Conservation (phyloP, 2,113 vertebrate species). For the Oncorhynchus nerka region DNA sequence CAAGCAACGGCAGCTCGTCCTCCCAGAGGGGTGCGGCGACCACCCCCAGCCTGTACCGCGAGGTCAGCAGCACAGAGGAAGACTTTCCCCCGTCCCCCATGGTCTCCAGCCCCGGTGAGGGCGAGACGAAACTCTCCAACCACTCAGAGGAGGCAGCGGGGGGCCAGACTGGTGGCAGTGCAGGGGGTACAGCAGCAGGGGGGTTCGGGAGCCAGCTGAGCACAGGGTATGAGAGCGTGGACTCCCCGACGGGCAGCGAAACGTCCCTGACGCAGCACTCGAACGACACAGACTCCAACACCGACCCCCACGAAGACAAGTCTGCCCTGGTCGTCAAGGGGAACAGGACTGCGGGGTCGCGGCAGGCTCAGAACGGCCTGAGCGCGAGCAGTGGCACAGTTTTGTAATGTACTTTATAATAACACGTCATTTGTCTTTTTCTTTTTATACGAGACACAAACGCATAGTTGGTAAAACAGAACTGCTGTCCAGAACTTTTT, state of each 20-base stretch:
- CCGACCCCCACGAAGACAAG: conserved; percentile 95
- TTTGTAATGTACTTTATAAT: conserved; percentile 76
- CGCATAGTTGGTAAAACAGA: conserved; percentile 62
- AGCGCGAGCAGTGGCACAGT: conserved; percentile 77
- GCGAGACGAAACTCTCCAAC: conserved; percentile 91
- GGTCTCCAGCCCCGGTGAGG: conserved; percentile 85
- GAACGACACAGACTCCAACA: conserved; percentile 98
- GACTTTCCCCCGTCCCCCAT: conserved; percentile 90
- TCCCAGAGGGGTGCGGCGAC: conserved; percentile 83
- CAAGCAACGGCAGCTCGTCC: conserved; percentile 89
- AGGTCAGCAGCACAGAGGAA: conserved; percentile 89
- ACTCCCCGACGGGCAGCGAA: conserved; percentile 98
- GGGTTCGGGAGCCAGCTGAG: conserved; percentile 92
- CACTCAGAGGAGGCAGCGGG: conserved; percentile 92
- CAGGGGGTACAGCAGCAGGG: conserved; percentile 81
- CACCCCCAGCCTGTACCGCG: conserved; percentile 89
- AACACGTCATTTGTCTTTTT: conserved; percentile 37
- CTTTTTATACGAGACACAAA: conserved; percentile 63
- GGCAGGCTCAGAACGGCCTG: conserved; percentile 95
- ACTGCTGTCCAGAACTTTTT: conserved; percentile 58
- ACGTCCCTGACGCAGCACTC: conserved; percentile 98
- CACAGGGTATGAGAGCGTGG: conserved; percentile 97
- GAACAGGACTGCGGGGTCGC: conserved; percentile 93
- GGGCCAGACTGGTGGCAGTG: conserved; percentile 76
- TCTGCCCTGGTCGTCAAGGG: conserved; percentile 87